phyloP scores from a whole-genome alignment of 2,888 invertebrate genomes.

The Agapostemon virescens region DNA sequence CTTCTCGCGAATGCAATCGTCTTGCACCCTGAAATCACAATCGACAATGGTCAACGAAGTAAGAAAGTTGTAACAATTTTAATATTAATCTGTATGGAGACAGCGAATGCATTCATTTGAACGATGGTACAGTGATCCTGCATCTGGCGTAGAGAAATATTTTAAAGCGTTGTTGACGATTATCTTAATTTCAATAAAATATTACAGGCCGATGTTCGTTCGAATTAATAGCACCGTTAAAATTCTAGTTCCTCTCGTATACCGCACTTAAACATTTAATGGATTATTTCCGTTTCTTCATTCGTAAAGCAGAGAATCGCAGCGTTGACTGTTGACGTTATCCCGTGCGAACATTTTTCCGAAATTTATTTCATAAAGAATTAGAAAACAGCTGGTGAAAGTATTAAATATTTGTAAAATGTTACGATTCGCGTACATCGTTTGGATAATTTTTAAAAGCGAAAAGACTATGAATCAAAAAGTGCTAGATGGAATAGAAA shows the following conservation, averaged over 20 bases:
- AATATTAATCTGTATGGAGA: constrained; percentile 4
- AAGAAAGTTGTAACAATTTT: constrained; percentile 1
- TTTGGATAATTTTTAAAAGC: not conserved
- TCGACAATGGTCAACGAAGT: not conserved
- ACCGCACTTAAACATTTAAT: not conserved
- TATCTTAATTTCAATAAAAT: not conserved
- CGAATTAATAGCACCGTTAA: not conserved
- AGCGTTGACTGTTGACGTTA: too few relatives aligned
- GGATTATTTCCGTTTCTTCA: not conserved
- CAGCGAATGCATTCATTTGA: not conserved
- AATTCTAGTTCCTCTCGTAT: not conserved
- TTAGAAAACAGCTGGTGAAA: too few relatives aligned
- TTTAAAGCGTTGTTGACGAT: not conserved
- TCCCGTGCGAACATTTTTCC: not conserved
- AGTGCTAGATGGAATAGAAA: not conserved
- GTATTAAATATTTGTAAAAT: not conserved
- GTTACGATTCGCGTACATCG: not conserved
- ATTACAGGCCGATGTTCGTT: not conserved
- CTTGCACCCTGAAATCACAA: not conserved
- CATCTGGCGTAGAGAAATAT: not conserved
- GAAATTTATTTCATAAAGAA: not conserved
- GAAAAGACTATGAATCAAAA: not conserved
- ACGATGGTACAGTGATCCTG: not conserved
- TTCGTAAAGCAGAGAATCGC: not conserved
- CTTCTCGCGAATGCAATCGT: not conserved